A percentile compares a stretch with the other conserved stretches of the same genome.
Conservation (phyloP, 2,797 vertebrate genomes). For the Rhynchotus rufescens region DNA sequence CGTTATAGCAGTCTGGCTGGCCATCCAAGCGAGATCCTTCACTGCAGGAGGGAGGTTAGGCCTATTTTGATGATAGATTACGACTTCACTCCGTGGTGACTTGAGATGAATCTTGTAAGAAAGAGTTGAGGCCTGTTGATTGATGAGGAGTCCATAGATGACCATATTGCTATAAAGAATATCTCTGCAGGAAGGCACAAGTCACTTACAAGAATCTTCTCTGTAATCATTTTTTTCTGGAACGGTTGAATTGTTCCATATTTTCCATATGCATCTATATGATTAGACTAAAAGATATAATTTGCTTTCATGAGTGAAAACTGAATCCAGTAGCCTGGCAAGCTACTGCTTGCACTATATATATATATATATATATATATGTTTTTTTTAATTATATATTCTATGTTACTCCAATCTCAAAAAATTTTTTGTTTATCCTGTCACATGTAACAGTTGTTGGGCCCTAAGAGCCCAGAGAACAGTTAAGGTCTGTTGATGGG, state of each 20-base stretch:
- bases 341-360: neutral
- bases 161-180: neutral
- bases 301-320: neutral
- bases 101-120: neutral
- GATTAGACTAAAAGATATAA: neutral
- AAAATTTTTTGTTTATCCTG: neutral
- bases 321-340: conserved; percentile 14
- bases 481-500: neutral
- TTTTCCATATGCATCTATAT: neutral
- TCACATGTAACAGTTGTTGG: neutral
- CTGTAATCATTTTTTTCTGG: neutral
- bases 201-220: neutral
- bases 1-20: neutral
- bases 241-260: neutral
- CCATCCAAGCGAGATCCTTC: neutral
- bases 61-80: accelerated
- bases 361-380: too few relatives aligned
- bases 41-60: neutral
- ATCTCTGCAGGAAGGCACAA: neutral
- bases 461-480: neutral
- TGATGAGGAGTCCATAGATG: neutral
- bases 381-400: conserved; percentile 5
- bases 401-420: neutral
- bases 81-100: neutral
- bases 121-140: neutral